Evolutionary conservation across 92 coral and sea anemone genomes (phyloP), one percentile per base, ranked within the genome.

Genomic region (Zoanthus solanderi): DNA sequence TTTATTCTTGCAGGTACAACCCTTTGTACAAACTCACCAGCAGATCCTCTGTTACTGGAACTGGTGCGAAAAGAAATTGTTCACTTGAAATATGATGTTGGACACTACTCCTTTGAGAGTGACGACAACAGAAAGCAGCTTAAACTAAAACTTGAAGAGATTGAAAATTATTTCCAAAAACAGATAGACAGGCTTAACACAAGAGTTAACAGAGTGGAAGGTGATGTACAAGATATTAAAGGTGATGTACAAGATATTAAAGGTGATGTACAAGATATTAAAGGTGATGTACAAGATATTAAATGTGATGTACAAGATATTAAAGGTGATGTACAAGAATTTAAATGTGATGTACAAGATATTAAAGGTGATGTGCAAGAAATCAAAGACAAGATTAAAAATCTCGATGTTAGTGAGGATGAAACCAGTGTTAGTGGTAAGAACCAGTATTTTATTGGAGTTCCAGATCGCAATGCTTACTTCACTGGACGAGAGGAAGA

Each of bases 401-500:
- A 11, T 15, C 77, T 83, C 13, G 87, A 31, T 18, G 46, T 67
- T 0, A 68, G 47, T 18, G 47, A 2, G 66, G 71, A 66, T 28
- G 23, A 45, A 83, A 18, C 13, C 12, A 47, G 15, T 0, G 45
- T 12, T 18, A 23, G 48, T 15, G 28, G 17, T 14, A 8, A 56
- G 14, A 31, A 48, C 2, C 60, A 58, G 14, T 4, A 37, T 37
- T 72, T 83, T 52, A 47, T 83, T 69, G 76, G 78, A 29, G 87
- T 72, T 67, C 87, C 87, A 30, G 17, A 83, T 50, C 45, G 42
- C 6, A 83, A 83, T 50, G 0, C 29, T 0, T 45, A 68, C 66
- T 83, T 83, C 57, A 83, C 65, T 83, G 87, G 87, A n/a, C 66
- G 78, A 68, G 87, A 83, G 0, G 4, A 13, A 6, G 87, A 83